A percentile compares a stretch with the other conserved stretches of the same genome.
Evolutionary conservation across 35 echinoderm and acorn worm species (phyloP).

Genomic region (Chiridota heheva): DNA sequence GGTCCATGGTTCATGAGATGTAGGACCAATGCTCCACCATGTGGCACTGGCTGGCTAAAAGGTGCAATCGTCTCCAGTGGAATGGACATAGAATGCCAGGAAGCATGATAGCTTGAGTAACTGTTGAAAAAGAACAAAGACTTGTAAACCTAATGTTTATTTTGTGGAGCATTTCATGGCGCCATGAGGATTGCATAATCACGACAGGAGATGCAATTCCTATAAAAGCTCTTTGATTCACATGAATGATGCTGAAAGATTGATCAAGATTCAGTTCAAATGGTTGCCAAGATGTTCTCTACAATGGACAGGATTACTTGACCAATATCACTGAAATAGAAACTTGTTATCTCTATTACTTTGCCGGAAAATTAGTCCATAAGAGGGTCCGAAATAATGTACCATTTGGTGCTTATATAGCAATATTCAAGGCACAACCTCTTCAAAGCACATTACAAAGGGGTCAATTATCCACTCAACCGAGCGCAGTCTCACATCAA

Average conservation of each 20-base stretch:
- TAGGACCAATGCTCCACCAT: slow-evolving; percentile 56
- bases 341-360: no score
- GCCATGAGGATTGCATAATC: background rate
- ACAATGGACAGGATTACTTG: no score
- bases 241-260: background rate
- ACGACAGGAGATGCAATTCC: background rate
- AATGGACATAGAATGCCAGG: slow-evolving; percentile 63
- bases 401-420: no score
- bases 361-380: no score
- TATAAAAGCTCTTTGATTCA: background rate
- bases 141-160: background rate
- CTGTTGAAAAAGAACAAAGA: slow-evolving; percentile 33
- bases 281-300: background rate
- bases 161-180: background rate
- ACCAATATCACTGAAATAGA: no score
- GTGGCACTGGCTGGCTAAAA: slow-evolving; percentile 47
- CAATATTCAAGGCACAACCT: no score
- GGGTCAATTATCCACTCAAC: no score
- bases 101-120: slow-evolving; percentile 38
- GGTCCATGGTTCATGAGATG: slow-evolving; percentile 52
- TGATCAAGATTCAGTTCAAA: background rate
- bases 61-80: slow-evolving; percentile 54
- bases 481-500: no score
- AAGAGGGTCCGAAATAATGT: no score
- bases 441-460: no score